Conservation (phyloP, 2,888 invertebrate genomes). For the Coelopa pilipes region DNA sequence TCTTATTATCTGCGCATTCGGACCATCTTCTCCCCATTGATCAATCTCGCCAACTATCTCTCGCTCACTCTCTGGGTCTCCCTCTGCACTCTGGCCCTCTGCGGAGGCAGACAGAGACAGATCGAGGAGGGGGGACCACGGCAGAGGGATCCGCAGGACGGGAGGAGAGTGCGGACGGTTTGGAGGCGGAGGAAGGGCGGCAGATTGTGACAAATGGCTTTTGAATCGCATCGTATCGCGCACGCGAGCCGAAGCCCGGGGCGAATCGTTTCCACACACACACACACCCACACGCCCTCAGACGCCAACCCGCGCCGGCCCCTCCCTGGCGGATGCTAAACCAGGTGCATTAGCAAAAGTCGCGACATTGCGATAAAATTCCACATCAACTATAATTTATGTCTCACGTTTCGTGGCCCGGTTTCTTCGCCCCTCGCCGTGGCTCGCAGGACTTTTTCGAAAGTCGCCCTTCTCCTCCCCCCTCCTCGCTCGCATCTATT, state of each 20-base stretch:
- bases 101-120: too few relatives aligned
- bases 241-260: background rate
- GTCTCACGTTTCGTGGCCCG: constrained; percentile 37
- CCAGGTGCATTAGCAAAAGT: constrained; percentile 39
- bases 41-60: too few relatives aligned
- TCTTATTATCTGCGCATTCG: too few relatives aligned
- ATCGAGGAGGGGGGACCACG: too few relatives aligned
- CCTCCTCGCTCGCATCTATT: background rate
- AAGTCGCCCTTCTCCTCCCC: background rate
- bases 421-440: background rate
- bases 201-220: constrained; percentile 27
- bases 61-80: too few relatives aligned
- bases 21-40: too few relatives aligned
- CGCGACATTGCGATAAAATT: constrained; percentile 41
- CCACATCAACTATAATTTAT: constrained; percentile 47
- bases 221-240: constrained; percentile 15
- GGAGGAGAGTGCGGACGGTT: too few relatives aligned
- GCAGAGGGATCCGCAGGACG: too few relatives aligned
- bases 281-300: background rate
- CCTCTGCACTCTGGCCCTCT: too few relatives aligned
- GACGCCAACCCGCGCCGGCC: background rate
- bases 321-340: background rate
- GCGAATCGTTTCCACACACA: background rate
- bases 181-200: too few relatives aligned
- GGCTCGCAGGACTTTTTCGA: background rate